These are phyloP conservation scores for Drosophila antonietae DNA, from an alignment of 2,888 invertebrate species.

Conservation along the genomic window DNA sequence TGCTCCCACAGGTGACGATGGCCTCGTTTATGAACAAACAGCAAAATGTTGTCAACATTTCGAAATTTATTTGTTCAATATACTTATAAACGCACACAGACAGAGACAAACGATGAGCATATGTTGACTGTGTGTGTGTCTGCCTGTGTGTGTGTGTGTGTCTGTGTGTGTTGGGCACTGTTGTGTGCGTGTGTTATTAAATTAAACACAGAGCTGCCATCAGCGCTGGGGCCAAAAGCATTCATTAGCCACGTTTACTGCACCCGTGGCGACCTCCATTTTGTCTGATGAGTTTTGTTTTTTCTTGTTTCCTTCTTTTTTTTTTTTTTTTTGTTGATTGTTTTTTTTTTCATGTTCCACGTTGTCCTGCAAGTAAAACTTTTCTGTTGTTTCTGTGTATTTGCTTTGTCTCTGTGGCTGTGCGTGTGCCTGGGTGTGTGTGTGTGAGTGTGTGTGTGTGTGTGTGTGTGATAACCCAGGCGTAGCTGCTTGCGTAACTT, in stretches of 20 bases:
- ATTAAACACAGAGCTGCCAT: conserved; percentile 70
- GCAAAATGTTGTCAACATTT: conserved; percentile 80
- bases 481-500: conserved; percentile 9
- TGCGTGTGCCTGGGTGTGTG: background rate
- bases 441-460: conserved; percentile 19
- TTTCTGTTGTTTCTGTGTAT: conserved; percentile 54
- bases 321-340: conserved; percentile 5
- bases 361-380: conserved; percentile 60
- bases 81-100: conserved; percentile 59
- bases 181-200: conserved; percentile 69
- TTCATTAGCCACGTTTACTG: conserved; percentile 80
- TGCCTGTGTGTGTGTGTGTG: conserved; percentile 8
- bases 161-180: background rate
- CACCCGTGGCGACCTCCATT: conserved; percentile 81
- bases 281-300: conserved; percentile 74
- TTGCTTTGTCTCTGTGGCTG: conserved; percentile 31
- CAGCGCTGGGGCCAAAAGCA: conserved; percentile 78
- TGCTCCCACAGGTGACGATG: conserved; percentile 80
- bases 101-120: conserved; percentile 52
- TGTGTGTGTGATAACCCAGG: conserved; percentile 35
- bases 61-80: conserved; percentile 80
- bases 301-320: conserved; percentile 7
- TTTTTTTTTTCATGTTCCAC: conserved; percentile 19
- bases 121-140: conserved; percentile 54
- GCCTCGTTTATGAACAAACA: conserved; percentile 81